A percentile compares a stretch with the other conserved stretches of the same genome.
Conservation (phyloP, 2,888 invertebrate genomes). For the Machimus rusticus region DNA sequence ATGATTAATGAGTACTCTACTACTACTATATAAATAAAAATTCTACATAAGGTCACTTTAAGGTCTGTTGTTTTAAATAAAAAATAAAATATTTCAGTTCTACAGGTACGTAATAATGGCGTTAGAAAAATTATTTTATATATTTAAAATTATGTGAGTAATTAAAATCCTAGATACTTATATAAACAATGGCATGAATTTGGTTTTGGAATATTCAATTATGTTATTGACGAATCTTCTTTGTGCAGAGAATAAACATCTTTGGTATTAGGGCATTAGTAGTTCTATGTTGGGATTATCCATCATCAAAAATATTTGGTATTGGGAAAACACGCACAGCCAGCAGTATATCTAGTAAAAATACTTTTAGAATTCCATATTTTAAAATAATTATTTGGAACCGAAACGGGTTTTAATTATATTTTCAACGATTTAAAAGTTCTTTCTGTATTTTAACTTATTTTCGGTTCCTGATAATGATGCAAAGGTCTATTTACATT, state of each 20-base stretch:
- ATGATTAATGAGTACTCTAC: too few species aligned
- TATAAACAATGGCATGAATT: neutral
- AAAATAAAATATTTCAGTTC: too few species aligned
- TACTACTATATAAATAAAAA: too few species aligned
- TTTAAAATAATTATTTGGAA: neutral
- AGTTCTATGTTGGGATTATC: constrained; percentile 90
- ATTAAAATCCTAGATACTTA: neutral
- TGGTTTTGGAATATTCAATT: neutral
- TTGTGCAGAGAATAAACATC: neutral
- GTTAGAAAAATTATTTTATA: too few species aligned
- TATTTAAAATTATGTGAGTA: neutral
- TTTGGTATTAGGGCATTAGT: constrained; percentile 56
- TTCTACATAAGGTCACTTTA: too few species aligned
- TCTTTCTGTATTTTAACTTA: too few species aligned
- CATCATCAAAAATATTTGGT: constrained; percentile 78
- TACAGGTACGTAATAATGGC: too few species aligned
- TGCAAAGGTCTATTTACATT: constrained; percentile 69
- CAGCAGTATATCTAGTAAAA: constrained; percentile 81
- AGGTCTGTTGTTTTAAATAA: too few species aligned
- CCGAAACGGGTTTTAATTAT: too few species aligned
- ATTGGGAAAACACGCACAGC: constrained; percentile 85
- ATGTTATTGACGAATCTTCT: too few species aligned
- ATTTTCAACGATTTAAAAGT: too few species aligned
- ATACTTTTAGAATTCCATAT: neutral
- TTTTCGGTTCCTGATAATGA: too few species aligned